These are phyloP conservation scores for Osmerus mordax DNA, from an alignment of 2,113 vertebrate species.

Conservation along the genomic window DNA sequence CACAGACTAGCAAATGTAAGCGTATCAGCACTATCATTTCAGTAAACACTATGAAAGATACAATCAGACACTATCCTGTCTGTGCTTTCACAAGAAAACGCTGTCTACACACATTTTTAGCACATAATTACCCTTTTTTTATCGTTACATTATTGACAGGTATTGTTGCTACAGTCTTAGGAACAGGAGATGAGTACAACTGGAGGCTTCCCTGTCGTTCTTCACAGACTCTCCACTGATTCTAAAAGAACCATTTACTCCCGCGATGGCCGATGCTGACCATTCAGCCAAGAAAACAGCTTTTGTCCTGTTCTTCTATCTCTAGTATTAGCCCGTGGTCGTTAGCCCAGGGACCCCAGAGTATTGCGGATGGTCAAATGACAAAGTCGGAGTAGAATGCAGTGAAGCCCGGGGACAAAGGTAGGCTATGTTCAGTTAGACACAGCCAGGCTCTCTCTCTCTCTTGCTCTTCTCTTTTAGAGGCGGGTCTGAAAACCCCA, in stretches of 20 bases:
- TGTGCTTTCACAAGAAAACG: too few species aligned
- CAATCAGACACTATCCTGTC: too few species aligned
- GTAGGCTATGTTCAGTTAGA: slow-evolving; percentile 72
- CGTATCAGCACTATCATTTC: too few species aligned
- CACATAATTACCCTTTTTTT: too few species aligned
- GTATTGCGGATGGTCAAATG: slow-evolving; percentile 70
- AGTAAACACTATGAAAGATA: too few species aligned
- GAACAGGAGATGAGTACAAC: neutral
- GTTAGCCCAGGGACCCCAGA: slow-evolving; percentile 54
- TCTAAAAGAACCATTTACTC: slow-evolving; percentile 63
- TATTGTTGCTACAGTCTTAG: too few species aligned
- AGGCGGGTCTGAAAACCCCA: slow-evolving; percentile 75
- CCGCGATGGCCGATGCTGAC: slow-evolving; percentile 59
- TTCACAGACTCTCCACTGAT: slow-evolving; percentile 36
- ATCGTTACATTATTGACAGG: too few species aligned
- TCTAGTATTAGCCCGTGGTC: slow-evolving; percentile 70
- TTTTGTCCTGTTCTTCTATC: slow-evolving; percentile 67
- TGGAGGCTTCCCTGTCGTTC: slow-evolving; percentile 14
- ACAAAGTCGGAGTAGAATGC: slow-evolving; percentile 76
- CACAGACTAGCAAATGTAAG: too few species aligned
- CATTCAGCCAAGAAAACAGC: slow-evolving; percentile 63
- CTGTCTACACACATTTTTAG: too few species aligned
- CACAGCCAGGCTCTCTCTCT: slow-evolving; percentile 28
- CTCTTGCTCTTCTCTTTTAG: slow-evolving; percentile 50
- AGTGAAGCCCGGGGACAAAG: slow-evolving; percentile 70